Conservation (phyloP, 2,888 invertebrate species). For the Lepeophtheirus nordmannii region DNA sequence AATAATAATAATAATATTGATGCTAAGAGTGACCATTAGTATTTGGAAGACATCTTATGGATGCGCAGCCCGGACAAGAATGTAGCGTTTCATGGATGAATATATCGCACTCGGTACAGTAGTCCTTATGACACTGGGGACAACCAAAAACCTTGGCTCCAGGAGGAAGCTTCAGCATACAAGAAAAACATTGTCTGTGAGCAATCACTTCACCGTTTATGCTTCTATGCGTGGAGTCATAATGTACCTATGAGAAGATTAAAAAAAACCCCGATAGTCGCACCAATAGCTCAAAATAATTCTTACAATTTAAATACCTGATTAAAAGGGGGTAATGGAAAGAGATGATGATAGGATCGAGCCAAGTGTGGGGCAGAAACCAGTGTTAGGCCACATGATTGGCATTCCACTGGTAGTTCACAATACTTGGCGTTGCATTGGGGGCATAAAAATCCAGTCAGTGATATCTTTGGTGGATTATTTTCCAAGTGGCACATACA, state of each 20-base stretch:
- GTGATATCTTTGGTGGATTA: slow-evolving; percentile 21
- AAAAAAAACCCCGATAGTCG: neutral
- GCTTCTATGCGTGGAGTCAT: neutral
- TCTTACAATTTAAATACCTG: neutral
- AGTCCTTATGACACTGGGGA: slow-evolving; percentile 56
- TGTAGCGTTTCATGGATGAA: slow-evolving; percentile 85
- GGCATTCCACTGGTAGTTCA: slow-evolving; percentile 90
- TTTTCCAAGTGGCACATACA: slow-evolving; percentile 26
- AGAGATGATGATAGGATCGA: slow-evolving; percentile 89
- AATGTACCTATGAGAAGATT: neutral
- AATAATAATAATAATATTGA: neutral
- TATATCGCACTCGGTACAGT: slow-evolving; percentile 89
- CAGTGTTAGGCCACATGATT: slow-evolving; percentile 81
- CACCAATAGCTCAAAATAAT: neutral
- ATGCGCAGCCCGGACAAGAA: slow-evolving; percentile 77
- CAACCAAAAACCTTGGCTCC: slow-evolving; percentile 59
- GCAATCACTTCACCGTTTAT: neutral
- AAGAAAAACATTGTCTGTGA: neutral
- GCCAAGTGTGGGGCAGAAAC: slow-evolving; percentile 96
- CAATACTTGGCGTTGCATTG: slow-evolving; percentile 93
- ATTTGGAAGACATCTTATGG: neutral
- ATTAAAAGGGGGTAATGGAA: slow-evolving; percentile 70
- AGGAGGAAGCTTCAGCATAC: slow-evolving; percentile 25
- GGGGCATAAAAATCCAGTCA: slow-evolving; percentile 65
- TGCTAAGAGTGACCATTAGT: slow-evolving; percentile 5